Evolutionary conservation across 2,888 invertebrate species (phyloP).

Genomic region (Galerucella calmariensis): DNA sequence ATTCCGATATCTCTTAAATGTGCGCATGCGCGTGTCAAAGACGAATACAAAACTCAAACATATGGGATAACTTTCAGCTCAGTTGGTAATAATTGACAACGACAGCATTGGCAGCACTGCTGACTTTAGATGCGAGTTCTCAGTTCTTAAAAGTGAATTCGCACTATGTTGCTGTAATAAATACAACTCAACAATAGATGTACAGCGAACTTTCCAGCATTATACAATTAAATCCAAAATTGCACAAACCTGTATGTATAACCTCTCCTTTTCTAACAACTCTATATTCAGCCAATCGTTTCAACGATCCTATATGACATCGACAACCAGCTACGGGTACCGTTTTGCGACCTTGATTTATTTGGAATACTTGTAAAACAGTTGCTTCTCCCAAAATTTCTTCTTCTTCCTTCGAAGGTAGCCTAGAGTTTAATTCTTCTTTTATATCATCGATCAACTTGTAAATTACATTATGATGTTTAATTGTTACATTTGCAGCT

Average conservation of each 20-base stretch:
- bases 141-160: too few relatives aligned
- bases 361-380: conserved; percentile 84
- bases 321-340: conserved; percentile 90
- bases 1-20: too few relatives aligned
- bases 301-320: conserved; percentile 81
- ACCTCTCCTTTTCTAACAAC: conserved; percentile 75
- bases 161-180: too few relatives aligned
- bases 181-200: neutral
- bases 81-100: too few relatives aligned
- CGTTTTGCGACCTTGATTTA: conserved; percentile 82
- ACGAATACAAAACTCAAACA: too few relatives aligned
- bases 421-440: conserved; percentile 75
- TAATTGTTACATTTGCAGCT: conserved; percentile 72
- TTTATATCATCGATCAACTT: conserved; percentile 90
- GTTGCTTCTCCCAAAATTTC: conserved; percentile 85
- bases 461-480: conserved; percentile 90
- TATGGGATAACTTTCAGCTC: too few relatives aligned
- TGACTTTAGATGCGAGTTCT: too few relatives aligned
- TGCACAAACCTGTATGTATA: conserved; percentile 74
- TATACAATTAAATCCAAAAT: neutral
- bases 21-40: too few relatives aligned
- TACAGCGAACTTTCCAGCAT: neutral
- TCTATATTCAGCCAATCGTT: conserved; percentile 74
- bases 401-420: conserved; percentile 81
- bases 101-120: too few relatives aligned